phyloP scores from a whole-genome alignment of 2,113 vertebrate genomes.

The Recurvirostra avosetta region DNA sequence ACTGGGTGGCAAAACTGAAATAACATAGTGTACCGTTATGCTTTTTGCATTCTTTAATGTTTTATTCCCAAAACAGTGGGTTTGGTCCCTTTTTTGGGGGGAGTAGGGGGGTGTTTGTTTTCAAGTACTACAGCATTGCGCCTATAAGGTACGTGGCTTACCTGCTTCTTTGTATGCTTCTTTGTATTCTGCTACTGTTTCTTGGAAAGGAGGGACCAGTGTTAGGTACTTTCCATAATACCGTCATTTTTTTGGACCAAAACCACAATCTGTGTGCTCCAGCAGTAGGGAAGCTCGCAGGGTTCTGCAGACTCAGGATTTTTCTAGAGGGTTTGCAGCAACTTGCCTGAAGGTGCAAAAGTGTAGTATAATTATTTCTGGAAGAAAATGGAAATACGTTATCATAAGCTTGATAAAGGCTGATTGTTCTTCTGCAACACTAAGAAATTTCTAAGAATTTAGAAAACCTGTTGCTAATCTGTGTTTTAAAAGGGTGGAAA shows the following conservation, averaged over 20 bases:
- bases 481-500: background rate
- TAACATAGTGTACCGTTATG: rapidly evolving
- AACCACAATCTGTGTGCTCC: background rate
- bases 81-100: rapidly evolving
- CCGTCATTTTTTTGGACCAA: background rate
- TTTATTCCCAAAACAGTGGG: background rate
- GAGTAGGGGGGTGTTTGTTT: background rate
- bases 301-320: slow-evolving; percentile 23
- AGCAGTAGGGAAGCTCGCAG: background rate
- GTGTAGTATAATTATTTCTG: background rate
- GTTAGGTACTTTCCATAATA: slow-evolving; percentile 38
- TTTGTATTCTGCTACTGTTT: background rate
- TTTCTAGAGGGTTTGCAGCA: slow-evolving; percentile 40
- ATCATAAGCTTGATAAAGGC: background rate
- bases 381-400: background rate
- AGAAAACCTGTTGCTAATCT: background rate
- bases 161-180: background rate
- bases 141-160: background rate
- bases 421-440: background rate
- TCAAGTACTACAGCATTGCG: background rate
- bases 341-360: slow-evolving; percentile 16
- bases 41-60: background rate
- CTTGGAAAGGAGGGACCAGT: background rate
- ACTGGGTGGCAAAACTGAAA: background rate
- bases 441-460: background rate